Evolutionary conservation across 2,888 invertebrate species (phyloP), one percentile per base, ranked within the genome.

Genomic region (Hirtodrosophila confusa): DNA sequence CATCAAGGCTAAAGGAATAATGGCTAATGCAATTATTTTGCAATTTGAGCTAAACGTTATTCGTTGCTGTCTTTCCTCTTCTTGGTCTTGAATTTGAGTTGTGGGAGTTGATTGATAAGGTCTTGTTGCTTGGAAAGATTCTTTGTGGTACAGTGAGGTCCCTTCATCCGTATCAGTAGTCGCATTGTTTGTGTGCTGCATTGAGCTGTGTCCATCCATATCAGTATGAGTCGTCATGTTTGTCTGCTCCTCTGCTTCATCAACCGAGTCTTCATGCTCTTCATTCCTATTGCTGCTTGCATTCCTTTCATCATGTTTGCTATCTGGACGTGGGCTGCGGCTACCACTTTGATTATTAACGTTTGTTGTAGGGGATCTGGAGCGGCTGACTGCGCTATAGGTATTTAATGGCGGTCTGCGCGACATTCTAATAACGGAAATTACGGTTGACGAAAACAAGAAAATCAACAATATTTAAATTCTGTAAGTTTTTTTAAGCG

Each of bases 371-470:
- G 75, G 63, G 7, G 75, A 54, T 4, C 7, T 5, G 3, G 69
- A 50, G 3, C 2, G 27, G n/a, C 10, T n/a, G 10, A 3, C n/a
- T 40, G 33, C 12, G 3, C 4, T n/a, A 3, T 7, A n/a, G 1
- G 69, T 31, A 33, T 74, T 11, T 31, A 71, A 35, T 3, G 55
- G 40, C 11, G 11, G 37, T 31, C 71, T 56, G 23, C 51, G 8
- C 7, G 69, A 37, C 75, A 71, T 70, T 43, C 11, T 29, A 11
- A 31, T 39, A 24, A 9, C 3, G n/a, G 0, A 37, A 23, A 6
- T 12, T 9, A 5, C n/a, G 2, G 12, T 35, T 29, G 6, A 10
- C 4, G 1, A 3, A 12, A 4, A 37, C 9, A 35, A 33, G 23
- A 31, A n/a, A 41, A 39, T 8, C 7, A 47, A 35, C 17, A 31